Base-by-base conservation (phyloP, 2,797 vertebrate species). In the Sibirionetta formosa region DNA sequence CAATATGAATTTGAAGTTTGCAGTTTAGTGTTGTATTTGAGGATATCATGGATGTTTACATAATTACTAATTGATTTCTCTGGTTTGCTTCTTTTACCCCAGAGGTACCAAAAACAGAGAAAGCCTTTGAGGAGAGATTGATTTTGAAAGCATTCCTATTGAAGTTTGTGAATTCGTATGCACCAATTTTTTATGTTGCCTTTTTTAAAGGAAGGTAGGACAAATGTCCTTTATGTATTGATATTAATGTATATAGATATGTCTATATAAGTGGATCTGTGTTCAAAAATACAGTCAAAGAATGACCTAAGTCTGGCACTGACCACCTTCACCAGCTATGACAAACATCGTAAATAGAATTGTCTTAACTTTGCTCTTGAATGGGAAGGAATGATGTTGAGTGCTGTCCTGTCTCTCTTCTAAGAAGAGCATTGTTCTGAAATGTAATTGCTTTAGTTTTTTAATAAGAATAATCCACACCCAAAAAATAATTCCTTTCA, bases 191-290 rank as follows among this genome's bases (percentile, higher is more conserved):
- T 98, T 99, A 99, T 27, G 99, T 99, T 98, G 99, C 99, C 95
- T 99, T 99, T 98, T 99, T 99, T 97, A 99, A 99, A 98, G 99
- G 99, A 98, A 99, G 99, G 99, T 99, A 90, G 91, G 99, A 72
- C 53, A 80, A 66, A 54, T 53, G 17, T 44, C n/a, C 33, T 81
- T 60, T 54, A 46, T 6, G 14, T 70, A 38, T 38, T 11, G 42
- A 10, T 48, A 11, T 79, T 11, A 27, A 3, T 72, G 3, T 10
- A 31, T 60, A 11, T 56, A 11, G 29, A 4, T 71, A 7, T 66
- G 12, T 23, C n/a, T 56, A 0, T 81, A 26, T 57, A 66, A 73
- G 38, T 68, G 31, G 13, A 42, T 64, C 11, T 78, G 14, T 76
- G n/a, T 50, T 94, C 64, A 53, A 69, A 86, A 83, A 51, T 26